Evolutionary conservation across 1,140 invertebrate genomes (phyloP).

Genomic region (Gryon sp.): DNA sequence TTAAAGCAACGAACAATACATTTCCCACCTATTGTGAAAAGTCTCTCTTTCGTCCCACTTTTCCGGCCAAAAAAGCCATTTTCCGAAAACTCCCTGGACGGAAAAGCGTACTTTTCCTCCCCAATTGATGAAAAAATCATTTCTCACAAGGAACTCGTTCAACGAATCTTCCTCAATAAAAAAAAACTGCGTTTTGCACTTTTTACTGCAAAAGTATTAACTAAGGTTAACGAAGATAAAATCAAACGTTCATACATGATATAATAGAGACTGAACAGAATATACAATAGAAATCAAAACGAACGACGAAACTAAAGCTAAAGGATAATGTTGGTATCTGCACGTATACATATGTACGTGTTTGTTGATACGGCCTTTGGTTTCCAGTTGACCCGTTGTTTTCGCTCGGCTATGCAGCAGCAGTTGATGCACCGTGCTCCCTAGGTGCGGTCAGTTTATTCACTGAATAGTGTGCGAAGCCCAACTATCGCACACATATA

Average conservation of each 20-base stretch:
- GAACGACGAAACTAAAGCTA: slow-evolving; percentile 30
- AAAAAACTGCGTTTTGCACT: background rate
- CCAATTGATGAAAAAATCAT: too few relatives aligned
- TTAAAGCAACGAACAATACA: too few relatives aligned
- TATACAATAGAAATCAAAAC: slow-evolving; percentile 45
- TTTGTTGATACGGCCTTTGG: slow-evolving; percentile 71
- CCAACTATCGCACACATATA: slow-evolving; percentile 9
- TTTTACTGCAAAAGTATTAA: too few relatives aligned
- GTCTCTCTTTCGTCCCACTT: too few relatives aligned
- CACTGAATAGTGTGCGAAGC: slow-evolving; percentile 65
- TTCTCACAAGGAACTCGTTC: too few relatives aligned
- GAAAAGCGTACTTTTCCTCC: too few relatives aligned
- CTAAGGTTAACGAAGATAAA: slow-evolving; percentile 11
- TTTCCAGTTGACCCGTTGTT: slow-evolving; percentile 72
- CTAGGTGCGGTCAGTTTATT: slow-evolving; percentile 75
- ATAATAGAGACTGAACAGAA: slow-evolving; percentile 25
- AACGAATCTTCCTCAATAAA: too few relatives aligned
- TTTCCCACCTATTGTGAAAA: too few relatives aligned
- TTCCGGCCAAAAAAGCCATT: too few relatives aligned
- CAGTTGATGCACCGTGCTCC: slow-evolving; percentile 68
- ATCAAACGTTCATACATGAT: background rate
- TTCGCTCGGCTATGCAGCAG: slow-evolving; percentile 75
- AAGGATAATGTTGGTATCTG: slow-evolving; percentile 40
- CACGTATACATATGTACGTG: slow-evolving; percentile 39
- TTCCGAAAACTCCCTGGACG: too few relatives aligned